Base-by-base conservation (phyloP, 2,888 invertebrate genomes). In the Cantharis lateralis region DNA sequence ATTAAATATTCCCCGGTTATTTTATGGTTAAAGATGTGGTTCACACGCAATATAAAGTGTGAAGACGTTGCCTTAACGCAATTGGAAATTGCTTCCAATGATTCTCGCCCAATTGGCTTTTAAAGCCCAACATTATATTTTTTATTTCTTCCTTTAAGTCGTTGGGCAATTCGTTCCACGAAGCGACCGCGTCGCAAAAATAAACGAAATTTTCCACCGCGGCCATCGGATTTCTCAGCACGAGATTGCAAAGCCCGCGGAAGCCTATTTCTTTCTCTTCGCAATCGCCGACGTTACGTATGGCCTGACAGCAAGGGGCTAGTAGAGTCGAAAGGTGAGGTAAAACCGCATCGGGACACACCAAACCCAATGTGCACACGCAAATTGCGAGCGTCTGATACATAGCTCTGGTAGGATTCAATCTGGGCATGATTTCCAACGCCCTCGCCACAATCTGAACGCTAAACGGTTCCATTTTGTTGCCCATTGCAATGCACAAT, bases 361-460 rank as follows among this genome's bases (percentile, higher is more conserved):
- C 97, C 93, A 95, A 96, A 93, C 99, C 99, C 92, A 99, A 95
- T 91, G 98, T 97, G 93, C 99, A 99, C 92, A 99, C 96, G 91
- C 99, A 98, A 91, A 99, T 98, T 91, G 99, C 98, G 88, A 99
- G 99, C 87, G 99, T 99, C 91, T 99, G 99, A 85, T 99, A 92
- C 83, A 99, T 92, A 7, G 99, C 99, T 90, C 99, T 97, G 61
- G 98, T 98, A 76, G 98, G 97, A 88, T 96, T 96, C 74, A 95
- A 95, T 86, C 95, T 93, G 89, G 98, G 98, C 86, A 99, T 96
- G 79, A 98, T 98, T 83, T 95, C 93, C 81, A 98, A 95, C 81
- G 99, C 93, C 86, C 96, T 95, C 81, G 91, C 93, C 80, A 99
- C 91, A 84, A 99, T 95, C 86, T 97, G 91, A 74, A 95, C 94